A percentile compares a stretch with the other conserved stretches of the same genome.
Evolutionary conservation across 2,888 invertebrate species (phyloP).

Genomic region (Melieria crassipennis): DNA sequence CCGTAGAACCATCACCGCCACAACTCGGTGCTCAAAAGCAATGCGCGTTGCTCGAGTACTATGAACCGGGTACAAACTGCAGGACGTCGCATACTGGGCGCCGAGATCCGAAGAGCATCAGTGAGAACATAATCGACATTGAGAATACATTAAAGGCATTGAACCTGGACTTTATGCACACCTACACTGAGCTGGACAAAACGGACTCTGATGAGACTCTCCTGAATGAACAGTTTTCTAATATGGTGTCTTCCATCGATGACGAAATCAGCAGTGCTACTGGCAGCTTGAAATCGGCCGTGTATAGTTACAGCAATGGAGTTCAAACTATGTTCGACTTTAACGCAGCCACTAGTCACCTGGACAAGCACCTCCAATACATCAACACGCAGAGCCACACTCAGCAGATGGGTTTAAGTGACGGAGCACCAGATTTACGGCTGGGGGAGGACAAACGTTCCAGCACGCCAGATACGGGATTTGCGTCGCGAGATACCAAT

Average conservation of each 20-base stretch:
- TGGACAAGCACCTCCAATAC: slow-evolving; percentile 64
- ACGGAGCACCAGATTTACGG: slow-evolving; percentile 49
- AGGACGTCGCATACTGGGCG: slow-evolving; percentile 22
- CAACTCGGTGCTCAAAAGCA: slow-evolving; percentile 32
- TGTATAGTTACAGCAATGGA: slow-evolving; percentile 60
- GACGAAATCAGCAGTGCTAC: slow-evolving; percentile 62
- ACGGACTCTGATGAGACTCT: slow-evolving; percentile 66
- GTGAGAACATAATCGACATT: slow-evolving; percentile 65
- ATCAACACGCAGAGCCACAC: slow-evolving; percentile 45
- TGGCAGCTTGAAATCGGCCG: slow-evolving; percentile 61
- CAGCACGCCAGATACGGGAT: slow-evolving; percentile 65
- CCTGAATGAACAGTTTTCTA: slow-evolving; percentile 61
- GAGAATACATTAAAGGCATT: slow-evolving; percentile 65
- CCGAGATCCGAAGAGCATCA: slow-evolving; percentile 57
- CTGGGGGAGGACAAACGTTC: slow-evolving; percentile 63
- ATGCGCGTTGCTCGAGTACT: slow-evolving; percentile 25
- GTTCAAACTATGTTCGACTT: slow-evolving; percentile 62
- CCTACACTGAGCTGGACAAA: slow-evolving; percentile 65
- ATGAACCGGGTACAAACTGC: slow-evolving; percentile 36
- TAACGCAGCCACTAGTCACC: slow-evolving; percentile 61
- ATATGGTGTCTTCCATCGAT: slow-evolving; percentile 57
- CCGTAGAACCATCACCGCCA: slow-evolving; percentile 53
- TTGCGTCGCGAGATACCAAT: slow-evolving; percentile 65
- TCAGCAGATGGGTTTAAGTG: slow-evolving; percentile 30
- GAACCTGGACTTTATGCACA: slow-evolving; percentile 66